phyloP scores from a whole-genome alignment of 2,797 vertebrate species.

The Sandelia bainsii region DNA sequence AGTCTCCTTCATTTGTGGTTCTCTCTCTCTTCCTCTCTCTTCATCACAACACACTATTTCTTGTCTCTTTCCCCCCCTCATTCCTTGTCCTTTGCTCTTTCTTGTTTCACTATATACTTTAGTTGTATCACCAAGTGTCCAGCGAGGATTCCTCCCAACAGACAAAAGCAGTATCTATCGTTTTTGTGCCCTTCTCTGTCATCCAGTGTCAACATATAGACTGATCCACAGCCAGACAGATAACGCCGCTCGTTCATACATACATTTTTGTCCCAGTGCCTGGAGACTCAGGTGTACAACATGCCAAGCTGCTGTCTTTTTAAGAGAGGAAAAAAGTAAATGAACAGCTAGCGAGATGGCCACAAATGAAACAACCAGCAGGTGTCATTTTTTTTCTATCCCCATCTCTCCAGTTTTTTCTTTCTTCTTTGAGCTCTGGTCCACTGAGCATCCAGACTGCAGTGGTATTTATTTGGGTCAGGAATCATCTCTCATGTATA shows the following conservation, averaged over 20 bases:
- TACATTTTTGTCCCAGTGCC: slow-evolving; percentile 87
- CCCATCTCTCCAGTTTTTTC: slow-evolving; percentile 29
- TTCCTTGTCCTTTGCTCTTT: slow-evolving; percentile 46
- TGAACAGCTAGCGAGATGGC: slow-evolving; percentile 83
- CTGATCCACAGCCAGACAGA: slow-evolving; percentile 44
- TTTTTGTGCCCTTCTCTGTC: slow-evolving; percentile 69
- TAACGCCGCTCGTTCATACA: slow-evolving; percentile 86
- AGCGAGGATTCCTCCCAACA: slow-evolving; percentile 73
- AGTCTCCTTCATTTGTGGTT: slow-evolving; percentile 32
- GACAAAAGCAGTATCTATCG: slow-evolving; percentile 79
- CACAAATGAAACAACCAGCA: slow-evolving; percentile 91
- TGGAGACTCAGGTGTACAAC: slow-evolving; percentile 88
- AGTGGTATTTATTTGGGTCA: slow-evolving; percentile 98
- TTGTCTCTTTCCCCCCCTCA: slow-evolving; percentile 10
- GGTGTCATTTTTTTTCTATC: slow-evolving; percentile 84
- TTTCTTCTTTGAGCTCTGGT: slow-evolving; percentile 64
- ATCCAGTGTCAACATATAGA: slow-evolving; percentile 41
- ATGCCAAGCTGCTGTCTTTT: slow-evolving; percentile 80
- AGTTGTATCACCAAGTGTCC: slow-evolving; percentile 63
- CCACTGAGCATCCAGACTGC: slow-evolving; percentile 75
- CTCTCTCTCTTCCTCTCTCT: slow-evolving; percentile 11
- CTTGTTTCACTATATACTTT: slow-evolving; percentile 42
- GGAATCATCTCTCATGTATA: slow-evolving; percentile 97
- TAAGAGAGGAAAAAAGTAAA: slow-evolving; percentile 63
- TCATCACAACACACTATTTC: slow-evolving; percentile 31